These are phyloP conservation scores for Ardeotis arabs DNA, from an alignment of 2,113 vertebrate species.

Conservation along the genomic window DNA sequence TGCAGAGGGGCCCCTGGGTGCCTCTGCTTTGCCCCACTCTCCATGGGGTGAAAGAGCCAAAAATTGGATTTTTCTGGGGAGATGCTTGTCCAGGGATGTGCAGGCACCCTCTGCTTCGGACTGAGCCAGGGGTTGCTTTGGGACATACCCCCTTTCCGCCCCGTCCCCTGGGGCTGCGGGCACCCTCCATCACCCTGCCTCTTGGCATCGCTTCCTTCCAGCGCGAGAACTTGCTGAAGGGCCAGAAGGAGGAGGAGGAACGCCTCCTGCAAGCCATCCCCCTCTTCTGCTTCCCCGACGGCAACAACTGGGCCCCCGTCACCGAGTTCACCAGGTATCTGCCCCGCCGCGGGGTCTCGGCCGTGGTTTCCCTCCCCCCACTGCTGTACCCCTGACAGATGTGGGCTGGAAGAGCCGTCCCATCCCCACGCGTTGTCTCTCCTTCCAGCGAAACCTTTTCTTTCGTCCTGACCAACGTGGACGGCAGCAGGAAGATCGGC, in stretches of 20 bases:
- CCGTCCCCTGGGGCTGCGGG: neutral
- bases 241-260: constrained; percentile 92
- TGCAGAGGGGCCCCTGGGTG: neutral
- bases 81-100: neutral
- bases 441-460: constrained; percentile 92
- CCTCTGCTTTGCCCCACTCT: neutral
- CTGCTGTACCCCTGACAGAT: neutral
- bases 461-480: constrained; percentile 93
- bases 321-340: constrained; percentile 88
- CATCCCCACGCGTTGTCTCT: neutral
- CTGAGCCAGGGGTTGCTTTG: fast-evolving
- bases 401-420: neutral
- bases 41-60: neutral
- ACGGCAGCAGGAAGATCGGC: constrained; percentile 92
- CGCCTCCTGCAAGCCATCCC: constrained; percentile 89
- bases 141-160: neutral
- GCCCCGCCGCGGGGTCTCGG: fast-evolving
- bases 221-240: constrained; percentile 87
- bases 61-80: neutral
- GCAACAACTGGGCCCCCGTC: constrained; percentile 86
- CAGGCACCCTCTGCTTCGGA: neutral
- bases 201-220: neutral
- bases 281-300: constrained; percentile 94
- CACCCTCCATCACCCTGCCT: neutral
- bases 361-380: neutral